Base-by-base conservation (phyloP, 2,113 vertebrate species). In the Hippocampus guttulatus region DNA sequence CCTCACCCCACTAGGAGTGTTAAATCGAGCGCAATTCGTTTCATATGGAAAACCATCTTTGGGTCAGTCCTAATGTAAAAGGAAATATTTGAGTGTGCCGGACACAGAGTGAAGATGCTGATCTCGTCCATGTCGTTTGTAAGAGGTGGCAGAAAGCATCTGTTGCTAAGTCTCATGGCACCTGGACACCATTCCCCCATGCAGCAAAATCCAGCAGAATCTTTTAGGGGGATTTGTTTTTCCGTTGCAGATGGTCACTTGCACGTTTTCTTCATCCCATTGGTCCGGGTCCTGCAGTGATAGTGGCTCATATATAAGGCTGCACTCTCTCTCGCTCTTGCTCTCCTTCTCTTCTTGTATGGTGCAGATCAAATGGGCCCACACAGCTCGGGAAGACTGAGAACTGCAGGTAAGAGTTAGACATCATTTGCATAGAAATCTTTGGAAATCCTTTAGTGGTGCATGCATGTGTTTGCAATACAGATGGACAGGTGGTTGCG, bases 191-290 rank as follows among this genome's bases (percentile, higher is more conserved):
- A 80, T 80, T 83, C 76, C 71, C 77, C 47, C 51, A 10, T 69
- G 67, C 82, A 78, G 78, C 68, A 78, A 90, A 91, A 88, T 89
- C 89, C 82, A 89, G 5, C 74, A 75, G 84, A 89, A 88, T 88
- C 86, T 90, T 87, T 90, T 86, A 91, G 80, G 16, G 79, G 89
- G 91, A 92, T 93, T 92, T 91, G 79, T 91, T 92, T 92, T 92
- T 92, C 91, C 92, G 82, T 85, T 92, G 80, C 92, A 93, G 90
- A 92, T 92, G 91, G 88, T 83, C 83, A 80, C 70, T 68, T 86
- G 90, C 86, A 88, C 85, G 90, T 86, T 91, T 88, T 79, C 81
- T 73, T 88, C 58, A 30, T 15, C 27, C 57, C 75, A 92, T 91
- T 92, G 90, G 89, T 76, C 79, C 67, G 9, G 85, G 86, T 86